phyloP scores from a whole-genome alignment of 2,797 vertebrate genomes.

The Sciaenops ocellatus region DNA sequence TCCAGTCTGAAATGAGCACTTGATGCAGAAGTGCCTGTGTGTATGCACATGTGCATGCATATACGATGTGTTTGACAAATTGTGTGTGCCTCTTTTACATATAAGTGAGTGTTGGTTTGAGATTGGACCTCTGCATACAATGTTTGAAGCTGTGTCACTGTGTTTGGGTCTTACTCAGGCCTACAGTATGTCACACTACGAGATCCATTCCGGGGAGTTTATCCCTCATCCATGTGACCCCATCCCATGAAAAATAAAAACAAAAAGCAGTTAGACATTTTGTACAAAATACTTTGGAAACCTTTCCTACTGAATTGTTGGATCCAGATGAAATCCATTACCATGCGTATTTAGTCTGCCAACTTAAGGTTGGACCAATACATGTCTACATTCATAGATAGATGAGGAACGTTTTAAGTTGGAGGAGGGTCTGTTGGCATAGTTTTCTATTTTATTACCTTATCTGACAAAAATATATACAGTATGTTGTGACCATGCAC shows the following conservation, averaged over 20 bases:
- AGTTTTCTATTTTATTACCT: not conserved
- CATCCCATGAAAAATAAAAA: not conserved
- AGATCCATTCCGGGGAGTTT: constrained; percentile 36
- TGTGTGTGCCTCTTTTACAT: constrained; percentile 2
- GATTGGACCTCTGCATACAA: constrained; percentile 30
- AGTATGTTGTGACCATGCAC: too few relatives aligned
- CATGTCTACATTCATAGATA: not conserved
- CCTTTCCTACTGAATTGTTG: not conserved
- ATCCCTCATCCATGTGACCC: not conserved
- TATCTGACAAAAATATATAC: too few relatives aligned
- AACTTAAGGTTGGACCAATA: not conserved
- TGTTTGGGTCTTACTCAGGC: constrained; percentile 32
- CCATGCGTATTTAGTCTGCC: too few relatives aligned
- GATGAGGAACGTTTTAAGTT: not conserved
- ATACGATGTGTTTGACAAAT: not conserved
- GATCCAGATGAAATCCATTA: not conserved
- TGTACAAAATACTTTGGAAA: not conserved
- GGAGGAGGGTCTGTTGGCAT: not conserved
- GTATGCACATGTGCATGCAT: constrained; percentile 8
- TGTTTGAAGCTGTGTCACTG: constrained; percentile 32
- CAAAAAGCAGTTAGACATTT: not conserved
- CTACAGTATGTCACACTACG: constrained; percentile 4
- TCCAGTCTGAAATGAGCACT: constrained; percentile 42
- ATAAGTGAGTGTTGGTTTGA: constrained; percentile 40
- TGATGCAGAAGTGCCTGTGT: constrained; percentile 23